A percentile compares a stretch with the other conserved stretches of the same genome.
Conservation (phyloP, 1,140 invertebrate species). For the Diorhabda elongata region DNA sequence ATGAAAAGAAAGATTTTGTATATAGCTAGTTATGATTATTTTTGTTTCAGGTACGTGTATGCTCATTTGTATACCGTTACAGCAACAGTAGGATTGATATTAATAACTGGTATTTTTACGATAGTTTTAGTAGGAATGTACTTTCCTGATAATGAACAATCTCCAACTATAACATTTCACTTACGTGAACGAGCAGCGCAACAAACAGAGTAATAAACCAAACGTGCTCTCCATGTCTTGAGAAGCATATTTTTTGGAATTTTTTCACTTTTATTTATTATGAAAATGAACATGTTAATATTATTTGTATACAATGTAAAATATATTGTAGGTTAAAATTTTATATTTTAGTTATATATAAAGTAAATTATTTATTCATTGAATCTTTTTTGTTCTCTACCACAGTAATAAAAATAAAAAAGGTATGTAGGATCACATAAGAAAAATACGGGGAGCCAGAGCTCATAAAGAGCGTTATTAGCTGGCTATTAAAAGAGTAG, state of each 20-base stretch:
- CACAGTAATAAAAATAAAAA: no score
- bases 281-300: background rate
- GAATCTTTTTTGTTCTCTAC: background rate
- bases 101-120: constrained; percentile 43
- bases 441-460: no score
- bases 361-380: background rate
- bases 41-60: constrained; percentile 43
- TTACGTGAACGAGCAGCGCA: background rate
- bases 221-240: background rate
- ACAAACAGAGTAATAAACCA: constrained; percentile 9
- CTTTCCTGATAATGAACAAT: constrained; percentile 38
- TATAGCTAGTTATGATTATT: constrained; percentile 1
- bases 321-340: constrained; percentile 14
- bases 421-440: no score
- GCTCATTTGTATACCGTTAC: constrained; percentile 45
- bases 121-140: constrained; percentile 41
- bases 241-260: background rate
- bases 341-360: constrained; percentile 5
- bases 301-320: background rate
- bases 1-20: constrained; percentile 1
- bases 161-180: constrained; percentile 9
- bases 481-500: no score
- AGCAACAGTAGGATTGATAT: constrained; percentile 42
- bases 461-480: no score
- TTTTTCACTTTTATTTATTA: background rate